These are phyloP conservation scores for Oncorhynchus gorbuscha DNA, from an alignment of 2,113 vertebrate species.

Conservation along the genomic window DNA sequence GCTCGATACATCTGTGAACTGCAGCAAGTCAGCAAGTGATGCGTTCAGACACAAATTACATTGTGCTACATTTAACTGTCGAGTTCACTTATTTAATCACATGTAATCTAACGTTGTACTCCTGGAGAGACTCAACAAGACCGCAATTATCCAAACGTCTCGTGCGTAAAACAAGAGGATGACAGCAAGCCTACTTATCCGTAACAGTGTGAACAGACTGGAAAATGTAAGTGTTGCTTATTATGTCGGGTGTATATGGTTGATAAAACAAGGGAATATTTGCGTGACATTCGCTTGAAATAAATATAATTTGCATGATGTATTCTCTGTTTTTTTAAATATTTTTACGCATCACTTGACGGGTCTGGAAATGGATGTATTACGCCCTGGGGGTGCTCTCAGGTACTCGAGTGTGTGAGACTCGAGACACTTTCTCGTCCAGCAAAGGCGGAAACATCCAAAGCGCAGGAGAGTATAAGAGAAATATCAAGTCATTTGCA, in stretches of 20 bases:
- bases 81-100: neutral
- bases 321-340: conserved; percentile 41
- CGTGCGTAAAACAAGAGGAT: neutral
- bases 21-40: neutral
- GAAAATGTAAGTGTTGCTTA: neutral
- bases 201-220: neutral
- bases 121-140: neutral
- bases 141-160: neutral
- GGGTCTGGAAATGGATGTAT: conserved; percentile 37
- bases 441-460: no score
- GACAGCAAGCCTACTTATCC: neutral
- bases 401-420: no score
- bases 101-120: neutral
- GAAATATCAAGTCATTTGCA: no score
- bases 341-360: conserved; percentile 56
- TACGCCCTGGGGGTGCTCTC: no score
- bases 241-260: neutral
- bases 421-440: no score
- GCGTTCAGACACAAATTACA: neutral
- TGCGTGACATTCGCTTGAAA: conserved; percentile 26
- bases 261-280: neutral
- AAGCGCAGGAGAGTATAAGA: no score
- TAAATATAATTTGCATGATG: conserved; percentile 20
- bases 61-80: neutral
- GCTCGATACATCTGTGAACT: neutral